These are phyloP conservation scores for Chaunax sp. DNA, from an alignment of 2,797 vertebrate species.

Conservation along the genomic window DNA sequence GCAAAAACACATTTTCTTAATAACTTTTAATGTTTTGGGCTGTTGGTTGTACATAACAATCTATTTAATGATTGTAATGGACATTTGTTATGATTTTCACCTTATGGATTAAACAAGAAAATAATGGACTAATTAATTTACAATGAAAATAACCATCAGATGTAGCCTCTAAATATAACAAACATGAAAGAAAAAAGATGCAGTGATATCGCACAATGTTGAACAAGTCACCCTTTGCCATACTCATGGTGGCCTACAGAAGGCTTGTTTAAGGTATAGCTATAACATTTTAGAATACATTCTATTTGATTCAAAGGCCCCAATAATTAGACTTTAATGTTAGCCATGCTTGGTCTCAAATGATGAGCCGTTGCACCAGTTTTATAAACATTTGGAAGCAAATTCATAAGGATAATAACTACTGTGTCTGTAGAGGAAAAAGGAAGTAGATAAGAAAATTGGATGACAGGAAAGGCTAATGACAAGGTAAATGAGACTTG, in stretches of 20 bases:
- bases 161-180: background rate
- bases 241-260: background rate
- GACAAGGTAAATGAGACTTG: slow-evolving; percentile 19
- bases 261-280: background rate
- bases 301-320: background rate
- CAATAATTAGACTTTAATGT: background rate
- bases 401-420: slow-evolving; percentile 19
- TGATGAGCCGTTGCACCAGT: background rate
- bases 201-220: background rate
- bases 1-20: too few species aligned
- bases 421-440: slow-evolving; percentile 15
- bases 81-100: too few species aligned
- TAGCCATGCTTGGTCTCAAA: background rate
- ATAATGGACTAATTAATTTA: too few species aligned
- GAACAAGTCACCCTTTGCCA: background rate
- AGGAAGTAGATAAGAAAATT: slow-evolving; percentile 27
- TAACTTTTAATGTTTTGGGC: background rate
- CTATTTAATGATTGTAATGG: too few species aligned
- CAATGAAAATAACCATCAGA: too few species aligned
- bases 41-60: background rate
- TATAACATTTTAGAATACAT: background rate
- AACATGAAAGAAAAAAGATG: background rate
- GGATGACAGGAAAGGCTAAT: background rate
- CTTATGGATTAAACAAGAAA: too few species aligned
- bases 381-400: background rate